Evolutionary conservation across 2,888 invertebrate genomes (phyloP).

Genomic region (Calliscelio sp.): DNA sequence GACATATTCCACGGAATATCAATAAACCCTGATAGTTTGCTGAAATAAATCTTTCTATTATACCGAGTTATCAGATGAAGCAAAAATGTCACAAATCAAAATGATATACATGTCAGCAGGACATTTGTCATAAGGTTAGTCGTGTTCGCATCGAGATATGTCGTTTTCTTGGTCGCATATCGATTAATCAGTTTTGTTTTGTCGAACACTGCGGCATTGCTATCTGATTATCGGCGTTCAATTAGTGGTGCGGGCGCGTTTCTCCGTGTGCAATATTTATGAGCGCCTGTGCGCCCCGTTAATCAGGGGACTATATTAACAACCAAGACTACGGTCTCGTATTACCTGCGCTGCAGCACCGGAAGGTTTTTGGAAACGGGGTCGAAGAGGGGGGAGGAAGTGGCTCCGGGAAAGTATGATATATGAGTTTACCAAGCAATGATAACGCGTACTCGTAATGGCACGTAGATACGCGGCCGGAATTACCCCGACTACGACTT

Average conservation of each 20-base stretch:
- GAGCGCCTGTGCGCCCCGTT: constrained; percentile 68
- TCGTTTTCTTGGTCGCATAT: too few relatives aligned
- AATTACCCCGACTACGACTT: constrained; percentile 28
- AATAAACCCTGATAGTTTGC: too few relatives aligned
- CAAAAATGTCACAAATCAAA: too few relatives aligned
- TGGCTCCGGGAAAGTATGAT: constrained; percentile 42
- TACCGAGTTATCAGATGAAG: too few relatives aligned
- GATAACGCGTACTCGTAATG: constrained; percentile 39
- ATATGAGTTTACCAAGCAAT: constrained; percentile 33
- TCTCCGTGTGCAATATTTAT: constrained; percentile 64
- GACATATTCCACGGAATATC: too few relatives aligned
- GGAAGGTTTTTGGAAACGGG: constrained; percentile 59
- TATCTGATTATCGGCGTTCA: constrained; percentile 70
- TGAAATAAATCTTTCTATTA: too few relatives aligned
- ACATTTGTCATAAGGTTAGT: too few relatives aligned
- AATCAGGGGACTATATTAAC: constrained; percentile 71
- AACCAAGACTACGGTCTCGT: constrained; percentile 67
- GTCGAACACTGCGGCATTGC: constrained; percentile 42
- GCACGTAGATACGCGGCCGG: constrained; percentile 26
- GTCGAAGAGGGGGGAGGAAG: too few relatives aligned
- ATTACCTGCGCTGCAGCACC: constrained; percentile 54
- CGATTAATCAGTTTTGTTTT: constrained; percentile 63
- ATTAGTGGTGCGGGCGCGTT: constrained; percentile 64
- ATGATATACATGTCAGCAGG: too few relatives aligned
- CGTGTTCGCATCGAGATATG: too few relatives aligned